Evolutionary conservation across 2,797 vertebrate species (phyloP).

Genomic region (Gymnoscopelus microlampas): DNA sequence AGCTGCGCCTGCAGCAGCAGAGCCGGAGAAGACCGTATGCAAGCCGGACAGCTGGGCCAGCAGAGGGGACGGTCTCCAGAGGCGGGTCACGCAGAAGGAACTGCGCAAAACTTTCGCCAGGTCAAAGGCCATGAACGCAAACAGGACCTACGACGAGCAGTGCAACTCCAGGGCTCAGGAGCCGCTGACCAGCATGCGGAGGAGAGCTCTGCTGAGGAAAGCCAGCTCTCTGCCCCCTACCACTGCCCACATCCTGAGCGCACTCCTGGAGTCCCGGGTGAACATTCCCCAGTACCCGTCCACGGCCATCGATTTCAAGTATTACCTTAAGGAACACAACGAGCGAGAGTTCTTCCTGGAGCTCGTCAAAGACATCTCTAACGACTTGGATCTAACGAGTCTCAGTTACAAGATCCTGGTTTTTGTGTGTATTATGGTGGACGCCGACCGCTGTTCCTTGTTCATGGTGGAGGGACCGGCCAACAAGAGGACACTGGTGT

Average conservation of each 20-base stretch:
- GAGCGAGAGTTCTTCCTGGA: slow-evolving; percentile 97
- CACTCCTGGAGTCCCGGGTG: slow-evolving; percentile 95
- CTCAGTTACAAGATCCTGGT: slow-evolving; percentile 98
- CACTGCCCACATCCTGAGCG: slow-evolving; percentile 95
- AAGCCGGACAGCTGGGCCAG: slow-evolving; percentile 83
- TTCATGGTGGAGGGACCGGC: slow-evolving; percentile 93
- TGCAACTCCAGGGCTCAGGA: slow-evolving; percentile 92
- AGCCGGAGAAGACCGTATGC: slow-evolving; percentile 69
- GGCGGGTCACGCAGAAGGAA: slow-evolving; percentile 93
- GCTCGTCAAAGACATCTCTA: slow-evolving; percentile 98
- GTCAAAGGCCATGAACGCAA: slow-evolving; percentile 94
- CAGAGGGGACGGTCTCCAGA: slow-evolving; percentile 82
- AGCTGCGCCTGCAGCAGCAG: slow-evolving; percentile 24
- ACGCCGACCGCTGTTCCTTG: slow-evolving; percentile 94
- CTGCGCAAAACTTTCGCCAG: slow-evolving; percentile 96
- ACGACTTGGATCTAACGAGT: slow-evolving; percentile 95
- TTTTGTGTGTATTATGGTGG: slow-evolving; percentile 98
- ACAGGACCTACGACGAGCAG: slow-evolving; percentile 97
- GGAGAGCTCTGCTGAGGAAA: slow-evolving; percentile 93
- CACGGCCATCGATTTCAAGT: slow-evolving; percentile 95
- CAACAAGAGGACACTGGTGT: slow-evolving; percentile 95
- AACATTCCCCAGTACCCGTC: slow-evolving; percentile 97
- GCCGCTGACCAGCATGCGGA: slow-evolving; percentile 92
- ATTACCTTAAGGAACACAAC: slow-evolving; percentile 94
- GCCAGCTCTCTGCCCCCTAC: slow-evolving; percentile 97